Evolutionary conservation across 2,888 invertebrate species (phyloP), one percentile per base, ranked within the genome.

Genomic region (Phlogophora meticulosa): DNA sequence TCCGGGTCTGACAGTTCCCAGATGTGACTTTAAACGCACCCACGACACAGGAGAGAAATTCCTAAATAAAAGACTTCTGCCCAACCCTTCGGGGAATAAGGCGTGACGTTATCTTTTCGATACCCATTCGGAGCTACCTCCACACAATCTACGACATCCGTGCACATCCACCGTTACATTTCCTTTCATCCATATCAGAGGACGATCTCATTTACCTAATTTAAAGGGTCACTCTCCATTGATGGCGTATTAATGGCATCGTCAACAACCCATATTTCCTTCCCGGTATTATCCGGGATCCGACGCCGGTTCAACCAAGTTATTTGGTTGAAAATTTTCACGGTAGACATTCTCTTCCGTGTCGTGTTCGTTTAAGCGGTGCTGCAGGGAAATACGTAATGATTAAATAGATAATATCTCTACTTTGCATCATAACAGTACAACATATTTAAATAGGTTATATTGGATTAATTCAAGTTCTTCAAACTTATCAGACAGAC

Each of bases 181-280:
- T 70, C 45, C 36, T 10, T 61, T 53, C 48, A 59, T 67, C 42
- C 40, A 51, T 36, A 60, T 48, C 55, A 43, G 9, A 13, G 15
- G 34, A 62, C 40, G 36, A 52, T 56, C 62, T 60, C 72, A 81
- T 81, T 82, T 66, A 67, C 70, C 62, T 66, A 68, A 67, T 71
- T 77, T 67, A 66, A 83, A 80, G 59, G 66, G 66, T 58, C 69
- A 55, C 46, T 58, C 32, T 48, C 34, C 58, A 65, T 81, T 78
- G 71, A 72, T 34, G 46, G 70, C 13, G 38, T 49, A 70, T 72
- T 72, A 78, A 73, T 66, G 56, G 60, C 38, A 13, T 53, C 74
- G 52, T 58, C 43, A 60, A 59, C 69, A 61, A 62, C 52, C 71
- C 48, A 40, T 43, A 42, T 58, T 82, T 82, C 78, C 81, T 75